Evolutionary conservation across 1,140 invertebrate genomes (phyloP).

Genomic region (Drosophila triauraria): DNA sequence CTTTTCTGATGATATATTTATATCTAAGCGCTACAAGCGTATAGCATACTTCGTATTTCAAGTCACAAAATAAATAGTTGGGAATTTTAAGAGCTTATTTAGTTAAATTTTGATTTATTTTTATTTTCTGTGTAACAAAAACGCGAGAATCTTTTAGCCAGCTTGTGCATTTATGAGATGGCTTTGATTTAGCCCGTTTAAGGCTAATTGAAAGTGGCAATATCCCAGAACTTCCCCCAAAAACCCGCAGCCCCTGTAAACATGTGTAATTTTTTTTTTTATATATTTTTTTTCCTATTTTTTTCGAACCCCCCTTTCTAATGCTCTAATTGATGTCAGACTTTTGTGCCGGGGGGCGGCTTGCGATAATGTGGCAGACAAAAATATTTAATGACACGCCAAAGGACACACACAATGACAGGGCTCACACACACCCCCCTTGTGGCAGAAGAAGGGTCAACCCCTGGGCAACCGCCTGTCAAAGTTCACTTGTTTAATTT

Average conservation of each 20-base stretch:
- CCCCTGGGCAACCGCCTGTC: constrained; percentile 72
- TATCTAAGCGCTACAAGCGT: too few species aligned
- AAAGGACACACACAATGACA: constrained; percentile 21
- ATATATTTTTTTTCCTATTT: neutral
- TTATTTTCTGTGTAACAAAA: neutral
- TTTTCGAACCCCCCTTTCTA: constrained; percentile 5
- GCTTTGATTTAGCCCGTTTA: constrained; percentile 60
- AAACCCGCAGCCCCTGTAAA: neutral
- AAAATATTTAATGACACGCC: constrained; percentile 76
- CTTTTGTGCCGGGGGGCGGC: constrained; percentile 28
- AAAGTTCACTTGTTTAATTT: constrained; percentile 83
- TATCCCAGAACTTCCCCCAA: neutral
- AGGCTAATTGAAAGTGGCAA: constrained; percentile 53
- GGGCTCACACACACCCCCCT: neutral
- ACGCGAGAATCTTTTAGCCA: neutral
- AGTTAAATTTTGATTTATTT: neutral
- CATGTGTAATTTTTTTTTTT: neutral
- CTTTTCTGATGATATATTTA: too few species aligned
- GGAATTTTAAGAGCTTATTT: neutral
- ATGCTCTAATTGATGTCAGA: constrained; percentile 68
- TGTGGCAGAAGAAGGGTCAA: constrained; percentile 38
- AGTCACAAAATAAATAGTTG: neutral
- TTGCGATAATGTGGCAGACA: constrained; percentile 75
- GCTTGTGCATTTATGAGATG: neutral
- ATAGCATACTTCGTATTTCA: too few species aligned